These are phyloP conservation scores for Pasiphila rectangulata DNA, from an alignment of 2,888 invertebrate species.

Conservation along the genomic window DNA sequence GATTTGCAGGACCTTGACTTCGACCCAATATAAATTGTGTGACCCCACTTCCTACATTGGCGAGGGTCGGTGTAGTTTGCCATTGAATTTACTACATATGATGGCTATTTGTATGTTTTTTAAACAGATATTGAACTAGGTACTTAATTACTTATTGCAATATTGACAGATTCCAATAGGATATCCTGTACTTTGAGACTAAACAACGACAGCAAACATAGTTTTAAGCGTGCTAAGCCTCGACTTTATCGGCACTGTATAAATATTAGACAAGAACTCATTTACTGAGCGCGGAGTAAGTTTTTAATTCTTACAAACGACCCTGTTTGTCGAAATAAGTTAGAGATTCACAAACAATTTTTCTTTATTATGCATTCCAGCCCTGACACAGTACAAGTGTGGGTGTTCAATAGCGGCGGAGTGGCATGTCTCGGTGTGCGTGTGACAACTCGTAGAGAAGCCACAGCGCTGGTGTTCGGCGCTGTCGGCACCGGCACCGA, in stretches of 20 bases:
- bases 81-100: slow-evolving; percentile 51
- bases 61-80: slow-evolving; percentile 66
- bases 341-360: not conserved
- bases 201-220: slow-evolving; percentile 15
- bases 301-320: too few species aligned
- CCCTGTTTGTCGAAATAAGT: too few species aligned
- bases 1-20: slow-evolving; percentile 76
- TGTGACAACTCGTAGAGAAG: slow-evolving; percentile 45
- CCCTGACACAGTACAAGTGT: slow-evolving; percentile 60
- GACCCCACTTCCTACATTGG: slow-evolving; percentile 72
- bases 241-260: slow-evolving; percentile 5
- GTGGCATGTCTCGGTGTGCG: slow-evolving; percentile 43
- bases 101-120: slow-evolving; percentile 36
- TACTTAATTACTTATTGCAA: not conserved
- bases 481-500: slow-evolving; percentile 31
- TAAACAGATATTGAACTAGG: slow-evolving; percentile 1
- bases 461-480: slow-evolving; percentile 35
- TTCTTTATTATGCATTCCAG: slow-evolving; percentile 33
- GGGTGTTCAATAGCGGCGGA: slow-evolving; percentile 42
- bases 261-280: too few species aligned
- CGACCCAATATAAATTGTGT: slow-evolving; percentile 72
- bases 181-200: slow-evolving; percentile 29
- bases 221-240: slow-evolving; percentile 5
- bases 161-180: slow-evolving; percentile 25
- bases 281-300: too few species aligned